Conservation (phyloP, 2,797 vertebrate species). For the Sebastes alutus region DNA sequence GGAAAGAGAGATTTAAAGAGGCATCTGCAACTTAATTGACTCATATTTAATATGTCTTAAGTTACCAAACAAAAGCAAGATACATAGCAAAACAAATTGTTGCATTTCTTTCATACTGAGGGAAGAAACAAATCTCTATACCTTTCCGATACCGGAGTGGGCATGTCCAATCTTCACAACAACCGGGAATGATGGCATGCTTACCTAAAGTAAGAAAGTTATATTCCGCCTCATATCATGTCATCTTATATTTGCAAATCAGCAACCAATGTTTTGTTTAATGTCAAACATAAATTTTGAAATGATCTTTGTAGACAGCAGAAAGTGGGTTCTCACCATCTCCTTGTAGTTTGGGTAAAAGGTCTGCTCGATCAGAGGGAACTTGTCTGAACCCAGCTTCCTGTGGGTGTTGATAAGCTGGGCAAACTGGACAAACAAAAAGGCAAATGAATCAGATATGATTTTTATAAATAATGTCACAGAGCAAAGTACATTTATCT, state of each 20-base stretch:
- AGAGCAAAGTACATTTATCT: background rate
- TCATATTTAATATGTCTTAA: background rate
- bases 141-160: constrained; percentile 98
- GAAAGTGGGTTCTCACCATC: constrained; percentile 87
- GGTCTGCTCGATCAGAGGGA: constrained; percentile 96
- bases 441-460: background rate
- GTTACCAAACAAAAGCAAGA: background rate
- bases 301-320: background rate
- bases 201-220: constrained; percentile 81
- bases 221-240: background rate
- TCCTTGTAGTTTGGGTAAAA: constrained; percentile 99
- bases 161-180: constrained; percentile 99
- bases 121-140: constrained; percentile 63
- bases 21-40: background rate
- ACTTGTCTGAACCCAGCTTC: constrained; percentile 92
- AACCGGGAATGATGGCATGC: constrained; percentile 95
- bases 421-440: constrained; percentile 86
- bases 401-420: constrained; percentile 94
- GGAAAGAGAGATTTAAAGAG: background rate
- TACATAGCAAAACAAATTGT: background rate
- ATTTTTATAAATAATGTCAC: background rate
- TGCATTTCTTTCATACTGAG: background rate
- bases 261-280: background rate
- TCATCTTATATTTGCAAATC: background rate
- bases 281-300: background rate